Evolutionary conservation across 2,113 vertebrate genomes (phyloP).

Genomic region (Lasiurus borealis): DNA sequence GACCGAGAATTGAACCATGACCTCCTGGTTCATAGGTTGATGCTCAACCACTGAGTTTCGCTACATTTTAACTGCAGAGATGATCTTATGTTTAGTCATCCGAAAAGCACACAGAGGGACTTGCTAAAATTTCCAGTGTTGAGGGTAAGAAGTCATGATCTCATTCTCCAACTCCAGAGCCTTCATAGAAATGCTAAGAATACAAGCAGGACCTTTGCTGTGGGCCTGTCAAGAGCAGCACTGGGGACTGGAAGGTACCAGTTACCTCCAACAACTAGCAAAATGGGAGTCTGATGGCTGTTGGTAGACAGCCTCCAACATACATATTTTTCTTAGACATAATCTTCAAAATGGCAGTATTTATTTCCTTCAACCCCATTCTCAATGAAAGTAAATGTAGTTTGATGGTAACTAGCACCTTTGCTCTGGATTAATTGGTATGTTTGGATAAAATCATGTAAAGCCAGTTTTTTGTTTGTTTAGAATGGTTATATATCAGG

Average conservation of each 20-base stretch:
- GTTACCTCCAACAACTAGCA: slow-evolving; percentile 1
- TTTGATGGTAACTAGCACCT: neutral
- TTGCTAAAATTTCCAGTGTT: slow-evolving; percentile 56
- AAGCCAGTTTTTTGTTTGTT: neutral
- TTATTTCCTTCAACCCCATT: neutral
- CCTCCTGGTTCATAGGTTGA: too few relatives aligned
- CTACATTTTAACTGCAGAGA: slow-evolving; percentile 51
- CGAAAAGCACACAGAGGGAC: slow-evolving; percentile 13
- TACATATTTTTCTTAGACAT: slow-evolving; percentile 14
- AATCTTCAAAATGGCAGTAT: slow-evolving; percentile 26
- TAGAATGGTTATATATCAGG: neutral
- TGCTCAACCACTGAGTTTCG: too few relatives aligned
- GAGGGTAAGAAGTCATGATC: slow-evolving; percentile 49
- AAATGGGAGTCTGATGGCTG: neutral
- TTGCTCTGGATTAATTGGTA: neutral
- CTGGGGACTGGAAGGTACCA: neutral
- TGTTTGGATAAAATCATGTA: slow-evolving; percentile 12
- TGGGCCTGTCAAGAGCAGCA: slow-evolving; percentile 9
- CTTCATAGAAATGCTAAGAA: slow-evolving; percentile 29
- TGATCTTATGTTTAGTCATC: slow-evolving; percentile 23
- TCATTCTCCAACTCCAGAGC: slow-evolving; percentile 37
- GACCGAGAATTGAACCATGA: too few relatives aligned
- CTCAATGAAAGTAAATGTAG: neutral
- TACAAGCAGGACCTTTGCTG: slow-evolving; percentile 21
- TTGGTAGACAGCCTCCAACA: neutral